Evolutionary conservation across 1,140 invertebrate species (phyloP).

Genomic region (Oedothorax gibbosus): DNA sequence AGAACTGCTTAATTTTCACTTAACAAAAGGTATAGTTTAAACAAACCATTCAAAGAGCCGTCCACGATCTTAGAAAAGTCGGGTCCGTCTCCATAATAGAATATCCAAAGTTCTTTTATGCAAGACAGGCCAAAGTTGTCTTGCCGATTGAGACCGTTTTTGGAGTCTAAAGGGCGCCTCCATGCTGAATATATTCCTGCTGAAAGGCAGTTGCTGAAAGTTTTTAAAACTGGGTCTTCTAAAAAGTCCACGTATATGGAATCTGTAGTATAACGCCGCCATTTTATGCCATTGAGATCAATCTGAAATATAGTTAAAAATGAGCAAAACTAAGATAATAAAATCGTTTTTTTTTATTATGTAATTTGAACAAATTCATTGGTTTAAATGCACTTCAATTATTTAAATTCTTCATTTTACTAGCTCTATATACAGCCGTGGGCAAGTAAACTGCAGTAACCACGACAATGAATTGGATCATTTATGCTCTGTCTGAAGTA

Average conservation of each 20-base stretch:
- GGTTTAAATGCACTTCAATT: no score
- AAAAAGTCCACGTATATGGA: conserved; percentile 75
- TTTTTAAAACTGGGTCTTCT: conserved; percentile 92
- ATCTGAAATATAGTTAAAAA: conserved; percentile 77
- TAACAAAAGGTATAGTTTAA: conserved; percentile 44
- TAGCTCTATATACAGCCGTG: no score
- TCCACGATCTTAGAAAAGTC: conserved; percentile 73
- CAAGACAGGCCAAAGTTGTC: conserved; percentile 33
- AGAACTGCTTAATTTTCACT: no score
- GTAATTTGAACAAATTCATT: neutral
- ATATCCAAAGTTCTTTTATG: conserved; percentile 95
- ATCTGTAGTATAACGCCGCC: conserved; percentile 90
- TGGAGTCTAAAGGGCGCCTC: conserved; percentile 75
- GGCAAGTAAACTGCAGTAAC: no score
- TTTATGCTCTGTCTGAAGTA: no score
- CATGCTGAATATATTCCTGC: conserved; percentile 96
- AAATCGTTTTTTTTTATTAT: neutral
- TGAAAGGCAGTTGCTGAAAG: conserved; percentile 92
- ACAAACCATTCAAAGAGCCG: conserved; percentile 22
- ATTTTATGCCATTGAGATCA: conserved; percentile 98
- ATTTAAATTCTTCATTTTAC: no score
- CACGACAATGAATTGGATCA: no score
- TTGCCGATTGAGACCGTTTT: neutral
- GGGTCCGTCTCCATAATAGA: conserved; percentile 98
- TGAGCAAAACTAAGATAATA: neutral